phyloP scores from a whole-genome alignment of 2,888 invertebrate genomes.

The Lithophane leautieri region DNA sequence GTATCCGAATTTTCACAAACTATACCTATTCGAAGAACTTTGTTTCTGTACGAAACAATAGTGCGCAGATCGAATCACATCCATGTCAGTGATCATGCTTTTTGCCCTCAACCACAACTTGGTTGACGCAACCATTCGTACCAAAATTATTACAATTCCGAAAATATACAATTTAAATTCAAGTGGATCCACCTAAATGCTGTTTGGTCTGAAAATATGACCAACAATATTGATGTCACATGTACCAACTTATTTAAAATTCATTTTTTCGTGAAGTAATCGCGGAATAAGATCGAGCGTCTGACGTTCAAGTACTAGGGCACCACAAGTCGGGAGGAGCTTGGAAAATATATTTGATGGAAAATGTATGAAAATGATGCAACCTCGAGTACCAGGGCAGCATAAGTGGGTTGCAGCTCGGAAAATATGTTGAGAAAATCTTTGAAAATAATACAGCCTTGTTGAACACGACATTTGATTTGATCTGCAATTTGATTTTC shows the following conservation, averaged over 20 bases:
- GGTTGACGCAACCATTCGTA: background rate
- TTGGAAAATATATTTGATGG: conserved; percentile 6
- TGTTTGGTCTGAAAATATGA: conserved; percentile 25
- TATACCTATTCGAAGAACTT: background rate
- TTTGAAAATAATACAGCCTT: conserved; percentile 19
- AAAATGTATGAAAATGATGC: conserved; percentile 12
- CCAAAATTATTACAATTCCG: conserved; percentile 8
- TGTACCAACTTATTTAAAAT: conserved; percentile 15
- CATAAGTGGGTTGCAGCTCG: background rate
- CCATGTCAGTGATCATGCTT: background rate
- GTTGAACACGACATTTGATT: conserved; percentile 19
- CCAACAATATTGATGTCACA: conserved; percentile 26
- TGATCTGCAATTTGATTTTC: conserved; percentile 21
- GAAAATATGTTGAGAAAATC: conserved; percentile 21
- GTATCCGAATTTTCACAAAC: background rate
- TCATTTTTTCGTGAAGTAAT: conserved; percentile 33
- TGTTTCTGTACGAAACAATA: background rate
- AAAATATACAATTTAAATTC: conserved; percentile 32
- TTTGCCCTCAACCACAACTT: background rate
- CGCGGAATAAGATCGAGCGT: conserved; percentile 32
- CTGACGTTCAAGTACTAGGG: conserved; percentile 30
- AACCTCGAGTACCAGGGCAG: conserved; percentile 16
- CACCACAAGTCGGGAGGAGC: conserved; percentile 3
- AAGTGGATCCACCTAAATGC: conserved; percentile 24
- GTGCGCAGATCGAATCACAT: background rate